Base-by-base conservation (phyloP, 2,888 invertebrate species). In the Ormyrus nitidulus region DNA sequence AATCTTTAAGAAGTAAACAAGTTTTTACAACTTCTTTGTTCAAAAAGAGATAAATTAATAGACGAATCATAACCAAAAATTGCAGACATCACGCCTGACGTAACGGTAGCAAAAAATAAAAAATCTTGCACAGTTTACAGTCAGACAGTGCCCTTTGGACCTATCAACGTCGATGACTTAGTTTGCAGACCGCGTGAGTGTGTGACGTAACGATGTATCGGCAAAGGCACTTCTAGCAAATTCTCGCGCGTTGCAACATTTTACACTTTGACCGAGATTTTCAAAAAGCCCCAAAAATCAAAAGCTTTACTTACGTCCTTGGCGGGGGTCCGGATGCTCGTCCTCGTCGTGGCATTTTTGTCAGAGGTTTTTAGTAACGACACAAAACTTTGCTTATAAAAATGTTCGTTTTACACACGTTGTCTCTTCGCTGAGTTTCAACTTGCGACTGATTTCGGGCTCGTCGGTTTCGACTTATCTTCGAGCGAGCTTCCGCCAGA, bases 311-410 rank as follows among this genome's bases (percentile, higher is more conserved):
- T 89, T 85, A 90, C 90, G 88, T 88, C 81, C 90, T 87, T 70
- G 89, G 85, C 68, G 90, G 87, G 80, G 90, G 89, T 77, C 84
- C 87, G 10, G 89, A 82, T 80, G 87, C 86, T 83, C 90, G 86
- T 89, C 88, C 88, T 85, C 90, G 86, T 87, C 90, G 89, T 78
- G 89, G 88, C 90, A 90, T 89, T 71, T 83, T 83, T 89, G 62
- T 75, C n/a, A 54, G 65, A 68, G 53, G 66, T 83, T 84, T 65
- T 77, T 81, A 34, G 4, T 80, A 66, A 81, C 44, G 7, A 70
- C 74, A 69, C 19, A 71, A 51, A 74, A 54, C 51, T 72, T 48
- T 54, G n/a, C 13, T 6, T 48, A 11, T 49, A 58, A n/a, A 64
- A 69, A 19, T 58, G 10, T 4, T 19, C 7, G 34, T 54, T 48